Evolutionary conservation across 2,888 invertebrate genomes (phyloP), one percentile per base, ranked within the genome.

Genomic region (Drosophila pegasa): DNA sequence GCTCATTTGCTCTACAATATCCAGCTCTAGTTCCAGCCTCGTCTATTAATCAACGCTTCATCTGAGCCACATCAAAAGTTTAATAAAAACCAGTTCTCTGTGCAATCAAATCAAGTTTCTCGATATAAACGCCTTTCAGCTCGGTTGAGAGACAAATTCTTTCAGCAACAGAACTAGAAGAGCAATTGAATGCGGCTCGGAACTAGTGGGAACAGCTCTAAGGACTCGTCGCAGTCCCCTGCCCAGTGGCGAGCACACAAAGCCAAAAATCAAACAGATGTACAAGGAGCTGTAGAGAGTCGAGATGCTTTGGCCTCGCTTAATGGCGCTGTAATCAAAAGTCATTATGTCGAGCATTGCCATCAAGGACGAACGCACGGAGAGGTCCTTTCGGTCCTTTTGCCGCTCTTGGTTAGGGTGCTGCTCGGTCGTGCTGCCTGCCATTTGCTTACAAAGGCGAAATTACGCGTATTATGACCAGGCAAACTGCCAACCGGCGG

Each of bases 301-400:
- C 33, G 20, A 55, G 25, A 48, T 66, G 56, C 58, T 60, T 71
- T 61, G 65, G 62, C 41, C 62, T 54, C 83, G 71, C 78, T 73
- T 85, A 87, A 85, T 85, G 88, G 88, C 82, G 89, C 85, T 79
- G 76, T 87, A 85, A 85, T 85, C 85, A 85, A 72, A 85, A 85
- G 88, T 85, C 85, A 85, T 85, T 89, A 85, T 85, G 74, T 87
- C 71, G 71, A 65, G 73, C 67, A 69, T 80, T 64, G 62, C 22
- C 87, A 86, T 83, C 82, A 83, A 83, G 88, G 88, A 77, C 89
- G 71, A 70, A 62, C 69, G 61, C 59, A 63, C 59, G 41, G 47
- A 20, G 72, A 20, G 72, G 47, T 54, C 56, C 35, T 37, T 12
- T 43, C 10, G 63, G 37, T 47, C 16, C 20, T 20, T 3, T 10